Percentiles rank a stretch among this genome's conserved stretches.
Conservation (phyloP, 2,888 invertebrate species). For the Salticus scenicus region DNA sequence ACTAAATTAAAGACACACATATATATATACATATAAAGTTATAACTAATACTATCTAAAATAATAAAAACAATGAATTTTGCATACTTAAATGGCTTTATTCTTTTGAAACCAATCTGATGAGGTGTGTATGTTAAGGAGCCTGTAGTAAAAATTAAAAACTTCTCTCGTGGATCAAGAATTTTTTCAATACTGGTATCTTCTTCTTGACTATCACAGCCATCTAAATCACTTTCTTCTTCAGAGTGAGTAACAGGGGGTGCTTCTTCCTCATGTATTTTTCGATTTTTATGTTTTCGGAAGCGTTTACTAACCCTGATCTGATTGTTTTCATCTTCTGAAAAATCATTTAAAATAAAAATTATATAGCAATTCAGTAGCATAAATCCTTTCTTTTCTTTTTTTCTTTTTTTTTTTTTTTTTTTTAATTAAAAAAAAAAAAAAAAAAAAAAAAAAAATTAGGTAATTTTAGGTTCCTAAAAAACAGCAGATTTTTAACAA, state of each 20-base stretch:
- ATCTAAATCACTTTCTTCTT: conserved; percentile 63
- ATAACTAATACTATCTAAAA: too few relatives aligned
- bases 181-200: conserved; percentile 70
- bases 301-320: neutral
- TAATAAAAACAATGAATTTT: too few relatives aligned
- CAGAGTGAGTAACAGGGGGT: conserved; percentile 13
- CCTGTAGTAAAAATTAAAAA: conserved; percentile 89
- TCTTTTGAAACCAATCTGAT: conserved; percentile 87
- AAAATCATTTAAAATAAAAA: neutral
- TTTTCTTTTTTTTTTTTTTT: too few relatives aligned
- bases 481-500: too few relatives aligned
- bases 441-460: too few relatives aligned
- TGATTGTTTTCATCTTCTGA: conserved; percentile 43
- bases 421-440: too few relatives aligned
- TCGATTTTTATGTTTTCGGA: neutral
- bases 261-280: neutral
- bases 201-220: conserved; percentile 53
- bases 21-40: too few relatives aligned
- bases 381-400: too few relatives aligned
- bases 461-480: too few relatives aligned
- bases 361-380: too few relatives aligned
- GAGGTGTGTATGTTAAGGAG: conserved; percentile 87
- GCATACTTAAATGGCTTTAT: conserved; percentile 80
- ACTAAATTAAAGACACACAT: too few relatives aligned
- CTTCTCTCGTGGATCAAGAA: conserved; percentile 78